Evolutionary conservation across 1,140 invertebrate species (phyloP).

Genomic region (Dufourea novaeangliae): DNA sequence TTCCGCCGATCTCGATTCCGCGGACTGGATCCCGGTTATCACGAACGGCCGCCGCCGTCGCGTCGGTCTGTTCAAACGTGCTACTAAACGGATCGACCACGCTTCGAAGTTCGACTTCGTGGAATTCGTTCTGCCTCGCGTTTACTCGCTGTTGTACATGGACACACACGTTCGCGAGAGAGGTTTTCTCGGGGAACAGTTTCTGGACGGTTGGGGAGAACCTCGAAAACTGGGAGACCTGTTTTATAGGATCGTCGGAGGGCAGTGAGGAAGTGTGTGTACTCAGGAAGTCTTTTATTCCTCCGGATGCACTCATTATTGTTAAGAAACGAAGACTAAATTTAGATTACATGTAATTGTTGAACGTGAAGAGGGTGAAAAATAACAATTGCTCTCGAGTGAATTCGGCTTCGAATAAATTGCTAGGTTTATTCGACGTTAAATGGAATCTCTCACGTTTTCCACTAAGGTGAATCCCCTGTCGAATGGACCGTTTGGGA

Average conservation of each 20-base stretch:
- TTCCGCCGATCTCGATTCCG: constrained; percentile 10
- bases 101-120: neutral
- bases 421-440: neutral
- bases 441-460: constrained; percentile 1
- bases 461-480: constrained; percentile 2
- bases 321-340: too few species aligned
- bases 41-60: neutral
- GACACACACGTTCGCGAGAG: too few species aligned
- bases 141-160: too few species aligned
- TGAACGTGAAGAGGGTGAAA: neutral
- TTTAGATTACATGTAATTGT: too few species aligned
- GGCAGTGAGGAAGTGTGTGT: neutral
- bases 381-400: neutral
- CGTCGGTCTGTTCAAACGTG: neutral
- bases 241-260: neutral
- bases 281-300: too few species aligned
- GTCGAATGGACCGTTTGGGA: constrained; percentile 2
- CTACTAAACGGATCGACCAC: constrained; percentile 16
- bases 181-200: too few species aligned
- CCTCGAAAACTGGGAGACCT: neutral
- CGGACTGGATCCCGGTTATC: constrained; percentile 16
- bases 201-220: neutral
- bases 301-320: too few species aligned
- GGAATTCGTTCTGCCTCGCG: neutral
- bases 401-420: neutral